Percentiles rank a stretch among this genome's conserved stretches.
Conservation (phyloP, 2,797 vertebrate species). For the Siniperca undulata region DNA sequence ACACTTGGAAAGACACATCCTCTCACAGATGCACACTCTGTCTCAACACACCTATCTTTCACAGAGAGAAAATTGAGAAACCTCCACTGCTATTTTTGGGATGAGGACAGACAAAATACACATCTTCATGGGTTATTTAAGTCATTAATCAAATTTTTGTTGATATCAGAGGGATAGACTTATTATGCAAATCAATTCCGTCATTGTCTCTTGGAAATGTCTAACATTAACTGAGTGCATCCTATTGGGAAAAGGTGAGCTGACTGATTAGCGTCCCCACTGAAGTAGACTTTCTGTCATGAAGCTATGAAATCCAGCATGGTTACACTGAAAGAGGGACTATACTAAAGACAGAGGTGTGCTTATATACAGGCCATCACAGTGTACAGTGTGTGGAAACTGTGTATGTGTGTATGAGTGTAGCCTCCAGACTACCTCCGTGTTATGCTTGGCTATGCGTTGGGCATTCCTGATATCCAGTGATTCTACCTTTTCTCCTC, state of each 20-base stretch:
- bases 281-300: slow-evolving; percentile 51
- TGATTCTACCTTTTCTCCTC: slow-evolving; percentile 74
- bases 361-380: slow-evolving; percentile 81
- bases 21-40: slow-evolving; percentile 72
- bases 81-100: slow-evolving; percentile 73
- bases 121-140: slow-evolving; percentile 32
- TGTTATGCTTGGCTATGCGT: slow-evolving; percentile 83
- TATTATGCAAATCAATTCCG: slow-evolving; percentile 24
- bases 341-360: slow-evolving; percentile 83
- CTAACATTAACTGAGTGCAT: slow-evolving; percentile 43
- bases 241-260: slow-evolving; percentile 24
- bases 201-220: slow-evolving; percentile 13
- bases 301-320: slow-evolving; percentile 60
- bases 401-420: slow-evolving; percentile 68
- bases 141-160: slow-evolving; percentile 59
- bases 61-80: slow-evolving; percentile 67
- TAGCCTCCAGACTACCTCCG: slow-evolving; percentile 68
- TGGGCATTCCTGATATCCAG: slow-evolving; percentile 81
- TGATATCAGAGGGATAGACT: slow-evolving; percentile 20
- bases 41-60: slow-evolving; percentile 77
- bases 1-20: slow-evolving; percentile 62
- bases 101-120: slow-evolving; percentile 51
- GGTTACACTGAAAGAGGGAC: slow-evolving; percentile 76
- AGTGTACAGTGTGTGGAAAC: slow-evolving; percentile 78
- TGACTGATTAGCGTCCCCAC: slow-evolving; percentile 33